Evolutionary conservation across 2,797 vertebrate genomes (phyloP).

Genomic region (Onychomys arenicola): DNA sequence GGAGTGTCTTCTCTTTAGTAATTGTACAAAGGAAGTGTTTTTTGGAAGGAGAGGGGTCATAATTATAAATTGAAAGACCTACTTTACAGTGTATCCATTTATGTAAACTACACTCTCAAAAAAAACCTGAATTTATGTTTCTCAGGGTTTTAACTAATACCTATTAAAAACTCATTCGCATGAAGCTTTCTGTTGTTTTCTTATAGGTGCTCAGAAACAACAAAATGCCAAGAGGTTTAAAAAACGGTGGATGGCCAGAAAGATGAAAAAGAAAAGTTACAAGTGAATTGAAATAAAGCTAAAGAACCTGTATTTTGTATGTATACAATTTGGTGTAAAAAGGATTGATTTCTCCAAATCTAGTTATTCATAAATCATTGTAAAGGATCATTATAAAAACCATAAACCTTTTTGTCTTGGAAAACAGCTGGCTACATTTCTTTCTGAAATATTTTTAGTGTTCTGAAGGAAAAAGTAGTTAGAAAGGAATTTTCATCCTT

Average conservation of each 20-base stretch:
- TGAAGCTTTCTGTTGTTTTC: constrained; percentile 65
- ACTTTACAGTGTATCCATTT: not conserved
- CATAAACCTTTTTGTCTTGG: not conserved
- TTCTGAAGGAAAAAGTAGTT: not conserved
- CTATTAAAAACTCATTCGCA: not conserved
- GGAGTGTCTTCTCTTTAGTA: not conserved
- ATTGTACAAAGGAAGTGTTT: not conserved
- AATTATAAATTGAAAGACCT: not conserved
- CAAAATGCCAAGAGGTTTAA: constrained; percentile 91
- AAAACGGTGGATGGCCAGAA: constrained; percentile 90
- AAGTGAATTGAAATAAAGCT: constrained; percentile 62
- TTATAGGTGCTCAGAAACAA: constrained; percentile 90
- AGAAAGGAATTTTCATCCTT: not conserved
- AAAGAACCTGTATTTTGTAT: constrained; percentile 54
- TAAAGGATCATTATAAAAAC: not conserved
- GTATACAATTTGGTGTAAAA: constrained; percentile 30
- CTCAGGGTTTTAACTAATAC: not conserved
- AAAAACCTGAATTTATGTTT: not conserved
- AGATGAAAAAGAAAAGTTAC: constrained; percentile 75
- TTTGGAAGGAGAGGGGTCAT: not conserved
- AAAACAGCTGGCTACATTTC: not conserved
- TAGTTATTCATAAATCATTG: not conserved
- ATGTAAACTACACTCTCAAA: not conserved
- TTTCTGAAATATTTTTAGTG: not conserved
- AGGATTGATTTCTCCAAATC: not conserved